These are phyloP conservation scores for Fulmarus glacialis DNA, from an alignment of 2,113 vertebrate genomes.

Conservation along the genomic window DNA sequence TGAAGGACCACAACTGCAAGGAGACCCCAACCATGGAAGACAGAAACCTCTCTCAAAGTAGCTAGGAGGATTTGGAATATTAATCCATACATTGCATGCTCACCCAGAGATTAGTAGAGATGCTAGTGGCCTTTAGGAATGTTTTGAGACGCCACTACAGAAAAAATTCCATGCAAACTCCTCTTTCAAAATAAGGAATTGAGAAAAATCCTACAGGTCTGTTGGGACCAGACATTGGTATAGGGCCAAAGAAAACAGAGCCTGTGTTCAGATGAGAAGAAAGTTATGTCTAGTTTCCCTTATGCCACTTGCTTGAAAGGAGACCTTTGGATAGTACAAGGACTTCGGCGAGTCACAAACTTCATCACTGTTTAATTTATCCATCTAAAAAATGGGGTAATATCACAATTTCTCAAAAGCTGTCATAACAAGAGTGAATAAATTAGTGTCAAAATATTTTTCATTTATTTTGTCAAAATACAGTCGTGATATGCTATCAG, in stretches of 20 bases:
- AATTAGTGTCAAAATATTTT: neutral
- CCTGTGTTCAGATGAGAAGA: neutral
- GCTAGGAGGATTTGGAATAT: neutral
- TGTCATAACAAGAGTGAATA: neutral
- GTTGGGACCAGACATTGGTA: neutral
- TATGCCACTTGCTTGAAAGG: neutral
- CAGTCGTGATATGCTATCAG: neutral
- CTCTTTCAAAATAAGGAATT: neutral
- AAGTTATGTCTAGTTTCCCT: neutral
- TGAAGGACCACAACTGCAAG: neutral
- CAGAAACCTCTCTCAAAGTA: neutral
- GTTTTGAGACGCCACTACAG: neutral
- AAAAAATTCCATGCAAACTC: neutral
- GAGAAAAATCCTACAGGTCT: neutral
- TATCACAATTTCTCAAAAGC: neutral
- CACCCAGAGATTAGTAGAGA: neutral
- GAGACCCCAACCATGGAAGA: neutral
- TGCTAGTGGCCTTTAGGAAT: neutral
- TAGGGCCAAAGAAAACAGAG: neutral
- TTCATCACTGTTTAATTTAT: slow-evolving; percentile 23
- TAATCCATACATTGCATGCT: neutral
- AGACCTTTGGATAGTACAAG: neutral
- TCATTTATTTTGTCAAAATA: neutral
- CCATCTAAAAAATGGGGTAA: neutral
- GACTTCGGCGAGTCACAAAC: neutral